Base-by-base conservation (phyloP, 2,113 vertebrate species). In the Bothrops jararaca region DNA sequence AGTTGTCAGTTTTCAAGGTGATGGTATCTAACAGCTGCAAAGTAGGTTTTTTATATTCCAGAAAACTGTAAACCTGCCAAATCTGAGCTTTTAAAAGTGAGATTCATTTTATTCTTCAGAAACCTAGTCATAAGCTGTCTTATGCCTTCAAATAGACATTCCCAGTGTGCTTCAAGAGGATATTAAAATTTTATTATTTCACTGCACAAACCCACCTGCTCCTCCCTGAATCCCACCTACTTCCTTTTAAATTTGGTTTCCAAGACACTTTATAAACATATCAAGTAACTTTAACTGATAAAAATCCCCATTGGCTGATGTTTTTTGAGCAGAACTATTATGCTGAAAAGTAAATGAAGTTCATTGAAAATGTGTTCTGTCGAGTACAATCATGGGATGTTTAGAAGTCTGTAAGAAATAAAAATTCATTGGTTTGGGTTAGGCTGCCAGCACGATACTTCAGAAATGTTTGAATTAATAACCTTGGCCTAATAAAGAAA, bases 121-220 rank as follows among this genome's bases (percentile, higher is more conserved):
- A 92, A n/a, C 24, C 90, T 86, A 34, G 93, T 93, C 87, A 86
- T 94, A 90, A 93, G 23, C 92, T 95, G 53, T 92, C 93, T 95
- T 93, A 92, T 26, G 90, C 42, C 89, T 95, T 96, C 88, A 94
- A 87, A 96, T 93, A 95, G 60, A 57, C 54, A 42, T 94, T 95
- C 88, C 88, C 93, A 93, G 24, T 92, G 42, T 91, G 74, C 26
- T 95, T 95, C 89, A 93, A 88, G 90, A 86, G 90, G 86, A 56
- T 94, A 93, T 96, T 95, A 95, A 94, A 93, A 91, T 93, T 94
- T 94, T 52, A 57, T 94, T 94, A 90, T 93, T 97, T 95, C 93
- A 85, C 94, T 95, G 54, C n/a, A 87, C 58, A 80, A 86, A 90
- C 88, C 95, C 74, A 42, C 34, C 74, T 42, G 74, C 74, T 4